Conservation (phyloP, 2,113 vertebrate genomes). For the Barbus barbus region DNA sequence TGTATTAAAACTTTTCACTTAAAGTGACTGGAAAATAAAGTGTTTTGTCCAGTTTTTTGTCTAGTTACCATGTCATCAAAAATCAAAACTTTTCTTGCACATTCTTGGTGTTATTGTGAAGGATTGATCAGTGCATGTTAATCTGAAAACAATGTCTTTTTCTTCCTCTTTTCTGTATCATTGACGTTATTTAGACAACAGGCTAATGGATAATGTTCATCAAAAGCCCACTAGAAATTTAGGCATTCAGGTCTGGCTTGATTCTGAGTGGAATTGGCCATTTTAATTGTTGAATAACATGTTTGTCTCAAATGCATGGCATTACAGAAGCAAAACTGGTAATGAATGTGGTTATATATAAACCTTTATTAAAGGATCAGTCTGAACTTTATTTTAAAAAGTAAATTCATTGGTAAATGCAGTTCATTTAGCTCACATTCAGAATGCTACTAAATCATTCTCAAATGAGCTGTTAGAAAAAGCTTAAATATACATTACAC, state of each 20-base stretch:
- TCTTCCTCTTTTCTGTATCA: background rate
- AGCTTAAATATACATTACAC: background rate
- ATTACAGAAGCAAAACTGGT: background rate
- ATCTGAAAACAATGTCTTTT: background rate
- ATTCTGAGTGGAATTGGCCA: background rate
- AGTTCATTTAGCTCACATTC: background rate
- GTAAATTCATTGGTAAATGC: background rate
- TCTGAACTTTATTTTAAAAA: background rate
- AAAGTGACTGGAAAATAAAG: conserved; percentile 47
- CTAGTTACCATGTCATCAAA: background rate
- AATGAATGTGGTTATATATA: background rate
- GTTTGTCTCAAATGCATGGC: background rate
- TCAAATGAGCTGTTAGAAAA: background rate
- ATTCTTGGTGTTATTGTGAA: background rate
- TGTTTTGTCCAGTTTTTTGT: background rate
- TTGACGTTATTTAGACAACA: too few relatives aligned
- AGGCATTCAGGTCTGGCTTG: background rate
- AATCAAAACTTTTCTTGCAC: background rate
- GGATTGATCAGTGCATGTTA: background rate
- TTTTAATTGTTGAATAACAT: background rate
- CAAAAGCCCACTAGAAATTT: background rate
- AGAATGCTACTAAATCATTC: background rate
- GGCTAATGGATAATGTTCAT: background rate
- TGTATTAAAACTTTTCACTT: conserved; percentile 5
- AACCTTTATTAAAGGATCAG: background rate